Evolutionary conservation across 1,140 invertebrate genomes (phyloP), one percentile per base, ranked within the genome.

Genomic region (Dreissena rostriformis): DNA sequence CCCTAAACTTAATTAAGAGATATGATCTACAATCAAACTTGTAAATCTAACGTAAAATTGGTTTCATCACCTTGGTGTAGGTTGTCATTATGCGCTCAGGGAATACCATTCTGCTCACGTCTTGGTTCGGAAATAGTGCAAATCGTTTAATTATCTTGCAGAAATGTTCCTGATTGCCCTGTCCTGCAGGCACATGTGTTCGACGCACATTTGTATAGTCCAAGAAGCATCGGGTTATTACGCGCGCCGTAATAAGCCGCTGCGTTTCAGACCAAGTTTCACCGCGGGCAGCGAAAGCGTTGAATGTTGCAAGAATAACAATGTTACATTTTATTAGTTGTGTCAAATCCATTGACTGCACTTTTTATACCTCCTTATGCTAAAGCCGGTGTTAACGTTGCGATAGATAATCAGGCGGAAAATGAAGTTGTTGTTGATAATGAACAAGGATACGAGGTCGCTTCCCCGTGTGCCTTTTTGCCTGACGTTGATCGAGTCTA

Each of bases 1-100:
- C 65, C 49, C 75, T 15, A 82, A 74, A 75, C 71, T 82, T 82
- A 74, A 82, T 82, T 82, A 75, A 74, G 0, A 39, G 71, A 82
- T 82, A 82, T 10, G 7, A 82, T 82, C 80, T 49, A 17, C 15
- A 67, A 53, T 70, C 66, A 70, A n/a, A 53, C 39, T 49, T 4
- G 51, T 17, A 24, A 67, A 71, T 70, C 7, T 65, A 39, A 29
- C 28, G 70, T 8, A 78, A 53, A 79, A 79, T 76, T 76, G 65
- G 57, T 66, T 76, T 65, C 63, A 55, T 12, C 74, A 76, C 10
- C 74, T 65, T 17, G 28, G 17, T 61, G 57, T 61, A 39, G 39
- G 39, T 39, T 39, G 39, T 39, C 39, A 39, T 39, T 39, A 39
- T 39, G 39, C 39, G 39, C 39, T 39, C 39, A 39, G 39, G 39